phyloP scores from a whole-genome alignment of 2,888 invertebrate genomes.

The Scrobipalpa atriplicella region DNA sequence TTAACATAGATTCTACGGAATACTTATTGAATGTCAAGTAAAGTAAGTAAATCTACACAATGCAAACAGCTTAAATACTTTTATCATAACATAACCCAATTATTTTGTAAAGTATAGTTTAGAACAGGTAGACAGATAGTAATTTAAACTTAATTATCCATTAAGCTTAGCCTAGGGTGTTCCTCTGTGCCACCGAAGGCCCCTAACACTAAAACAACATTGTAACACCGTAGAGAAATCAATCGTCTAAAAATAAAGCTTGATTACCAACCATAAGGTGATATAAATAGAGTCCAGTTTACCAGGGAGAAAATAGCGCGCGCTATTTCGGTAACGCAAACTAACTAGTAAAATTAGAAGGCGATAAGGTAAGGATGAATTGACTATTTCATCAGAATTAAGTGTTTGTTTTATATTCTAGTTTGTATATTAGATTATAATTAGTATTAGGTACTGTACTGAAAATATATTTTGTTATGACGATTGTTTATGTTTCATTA shows the following conservation, averaged over 20 bases:
- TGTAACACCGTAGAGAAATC: constrained; percentile 46
- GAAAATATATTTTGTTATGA: too few relatives aligned
- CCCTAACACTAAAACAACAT: constrained; percentile 47
- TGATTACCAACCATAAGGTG: constrained; percentile 45
- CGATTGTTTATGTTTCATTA: too few relatives aligned
- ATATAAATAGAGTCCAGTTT: constrained; percentile 50
- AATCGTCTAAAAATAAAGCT: constrained; percentile 53
- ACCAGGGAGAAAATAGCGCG: constrained; percentile 47
- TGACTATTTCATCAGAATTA: not conserved
- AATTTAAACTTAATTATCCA: not conserved
- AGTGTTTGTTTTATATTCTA: too few relatives aligned
- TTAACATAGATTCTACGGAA: too few relatives aligned
- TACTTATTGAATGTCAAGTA: too few relatives aligned
- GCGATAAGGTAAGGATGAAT: not conserved
- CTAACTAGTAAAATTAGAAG: constrained; percentile 3
- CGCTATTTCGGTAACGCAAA: constrained; percentile 36
- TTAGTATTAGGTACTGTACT: too few relatives aligned
- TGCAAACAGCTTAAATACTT: too few relatives aligned
- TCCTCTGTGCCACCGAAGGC: not conserved
- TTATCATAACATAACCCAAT: too few relatives aligned
- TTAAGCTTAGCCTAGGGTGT: not conserved
- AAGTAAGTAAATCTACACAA: too few relatives aligned
- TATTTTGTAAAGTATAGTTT: too few relatives aligned
- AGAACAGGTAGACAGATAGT: not conserved
- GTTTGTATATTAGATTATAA: too few relatives aligned